These are phyloP conservation scores for Vultur gryphus DNA, from an alignment of 2,797 vertebrate species.

Conservation along the genomic window DNA sequence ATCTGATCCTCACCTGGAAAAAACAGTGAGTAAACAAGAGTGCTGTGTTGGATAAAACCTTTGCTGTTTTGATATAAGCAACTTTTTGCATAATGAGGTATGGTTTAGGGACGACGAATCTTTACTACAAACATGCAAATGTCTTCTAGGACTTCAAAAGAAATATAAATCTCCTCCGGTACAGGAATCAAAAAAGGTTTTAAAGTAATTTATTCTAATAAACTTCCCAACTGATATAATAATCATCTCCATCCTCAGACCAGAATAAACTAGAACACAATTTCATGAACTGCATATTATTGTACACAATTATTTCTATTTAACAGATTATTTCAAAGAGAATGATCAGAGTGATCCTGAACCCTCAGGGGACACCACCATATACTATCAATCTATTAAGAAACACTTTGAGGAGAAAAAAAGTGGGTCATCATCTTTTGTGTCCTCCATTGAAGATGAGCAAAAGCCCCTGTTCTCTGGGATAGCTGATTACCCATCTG, in stretches of 20 bases:
- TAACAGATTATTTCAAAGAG: slow-evolving; percentile 73
- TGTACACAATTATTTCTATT: slow-evolving; percentile 47
- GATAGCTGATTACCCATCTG: slow-evolving; percentile 76
- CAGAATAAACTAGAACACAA: background rate
- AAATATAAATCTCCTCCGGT: background rate
- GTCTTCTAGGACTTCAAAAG: background rate
- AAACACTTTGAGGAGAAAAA: slow-evolving; percentile 82
- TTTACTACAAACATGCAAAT: background rate
- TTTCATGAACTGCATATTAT: slow-evolving; percentile 20
- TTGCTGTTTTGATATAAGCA: background rate
- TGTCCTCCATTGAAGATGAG: slow-evolving; percentile 84
- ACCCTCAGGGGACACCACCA: slow-evolving; percentile 73
- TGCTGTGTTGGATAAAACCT: background rate
- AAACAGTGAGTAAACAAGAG: background rate
- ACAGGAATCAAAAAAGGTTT: background rate
- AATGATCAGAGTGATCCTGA: slow-evolving; percentile 74
- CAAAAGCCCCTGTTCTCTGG: slow-evolving; percentile 86
- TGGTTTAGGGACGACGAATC: background rate
- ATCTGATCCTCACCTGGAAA: background rate
- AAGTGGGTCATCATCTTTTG: slow-evolving; percentile 76
- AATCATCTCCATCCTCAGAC: background rate
- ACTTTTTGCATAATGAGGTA: background rate
- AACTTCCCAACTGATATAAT: background rate
- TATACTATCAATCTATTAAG: slow-evolving; percentile 79
- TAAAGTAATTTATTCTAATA: background rate